These are phyloP conservation scores for Rattus norvegicus DNA, from an alignment of 2,113 vertebrate genomes.

Conservation along the genomic window GRCr8 NC_086022.1:66478001-66478500, in stretches of 20 bases:
- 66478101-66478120: neutral
- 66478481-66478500: conserved; percentile 95
- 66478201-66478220: neutral
- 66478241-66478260: neutral
- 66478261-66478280: neutral
- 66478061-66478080: conserved; percentile 27
- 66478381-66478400: neutral
- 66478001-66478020: conserved; percentile 4
- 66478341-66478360: neutral
- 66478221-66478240: fast-evolving
- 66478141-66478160: neutral
- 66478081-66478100: neutral
- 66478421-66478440: neutral
- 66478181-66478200: neutral
- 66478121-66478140: neutral
- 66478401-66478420: no score
- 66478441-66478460: neutral
- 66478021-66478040: conserved; percentile 3
- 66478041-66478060: conserved; percentile 38
- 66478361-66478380: neutral
- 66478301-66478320: neutral
- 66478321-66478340: neutral
- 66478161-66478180: neutral
- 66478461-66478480: neutral
- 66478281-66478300: neutral